phyloP scores from a whole-genome alignment of 2,113 vertebrate species.

The Oryzias woworae region DNA sequence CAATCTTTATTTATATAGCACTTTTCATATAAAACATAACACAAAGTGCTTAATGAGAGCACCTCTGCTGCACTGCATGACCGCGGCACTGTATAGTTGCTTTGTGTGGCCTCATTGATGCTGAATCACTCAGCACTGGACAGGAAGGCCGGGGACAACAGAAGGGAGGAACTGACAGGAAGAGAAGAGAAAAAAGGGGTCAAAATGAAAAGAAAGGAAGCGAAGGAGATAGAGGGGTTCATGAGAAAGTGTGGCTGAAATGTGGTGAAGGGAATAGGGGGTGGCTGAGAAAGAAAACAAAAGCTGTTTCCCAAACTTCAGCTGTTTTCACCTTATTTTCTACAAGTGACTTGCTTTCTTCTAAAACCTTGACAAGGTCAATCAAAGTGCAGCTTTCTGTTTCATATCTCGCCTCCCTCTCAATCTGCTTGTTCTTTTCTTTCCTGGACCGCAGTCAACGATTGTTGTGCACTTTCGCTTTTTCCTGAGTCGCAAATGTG shows the following conservation, averaged over 20 bases:
- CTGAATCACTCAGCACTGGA: constrained; percentile 20
- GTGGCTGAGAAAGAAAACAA: constrained; percentile 62
- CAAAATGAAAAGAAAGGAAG: constrained; percentile 17
- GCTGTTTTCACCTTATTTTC: constrained; percentile 49
- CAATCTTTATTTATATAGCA: too few relatives aligned
- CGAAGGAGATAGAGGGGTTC: constrained; percentile 13
- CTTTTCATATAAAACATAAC: too few relatives aligned
- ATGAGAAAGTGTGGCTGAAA: constrained; percentile 15
- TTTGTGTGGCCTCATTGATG: constrained; percentile 20
- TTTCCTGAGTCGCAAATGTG: constrained; percentile 34
- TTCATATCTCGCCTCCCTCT: constrained; percentile 42
- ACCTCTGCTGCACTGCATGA: constrained; percentile 21
- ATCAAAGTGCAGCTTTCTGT: constrained; percentile 62
- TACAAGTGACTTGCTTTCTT: constrained; percentile 40
- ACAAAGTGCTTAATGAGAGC: too few relatives aligned
- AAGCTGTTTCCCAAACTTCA: constrained; percentile 61
- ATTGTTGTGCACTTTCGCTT: constrained; percentile 55
- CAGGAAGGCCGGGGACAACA: constrained; percentile 25
- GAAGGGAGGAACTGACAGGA: constrained; percentile 12
- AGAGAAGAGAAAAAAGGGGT: constrained; percentile 6
- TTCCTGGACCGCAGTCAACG: constrained; percentile 48
- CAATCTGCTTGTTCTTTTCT: constrained; percentile 79
- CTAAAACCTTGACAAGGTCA: constrained; percentile 54
- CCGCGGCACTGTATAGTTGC: constrained; percentile 34
- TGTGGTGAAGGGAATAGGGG: constrained; percentile 3